Base-by-base conservation (phyloP, 2,888 invertebrate species). In the Stomorhina lunata region DNA sequence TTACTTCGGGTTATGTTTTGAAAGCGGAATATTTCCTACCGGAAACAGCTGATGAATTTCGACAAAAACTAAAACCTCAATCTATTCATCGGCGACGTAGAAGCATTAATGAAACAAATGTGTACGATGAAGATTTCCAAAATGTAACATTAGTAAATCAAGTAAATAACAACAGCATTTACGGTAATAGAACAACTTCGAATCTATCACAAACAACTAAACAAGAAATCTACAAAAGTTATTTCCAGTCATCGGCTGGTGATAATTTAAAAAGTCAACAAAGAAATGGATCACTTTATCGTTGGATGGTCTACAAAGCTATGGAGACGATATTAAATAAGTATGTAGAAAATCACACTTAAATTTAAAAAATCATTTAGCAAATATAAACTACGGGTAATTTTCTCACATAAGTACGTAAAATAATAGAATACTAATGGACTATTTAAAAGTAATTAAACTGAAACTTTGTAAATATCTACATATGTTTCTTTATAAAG, bases 271-370 rank as follows among this genome's bases (percentile, higher is more conserved):
- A 83, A 32, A 78, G 45, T 22, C 75, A 85, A 61, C 66, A 73
- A 2, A 84, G 81, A 27, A 84, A 85, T 63, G 86, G 86, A 2
- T 76, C 85, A 0, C 73, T 85, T 2, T 90, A 89, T 65, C 89
- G 90, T 4, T 90, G 90, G 90, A 84, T 87, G 25, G 84, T 90
- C 15, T 90, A 90, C 78, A 88, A 86, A 4, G 87, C 87, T 65
- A 86, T 90, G 34, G 90, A 90, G 84, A 86, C 86, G 76, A 65
- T 89, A 2, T 78, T 89, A 20, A 84, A 88, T 43, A 85, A 86
- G 88, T 88, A 84, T 50, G 85, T 83, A 5, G 40, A 37, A 40
- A 2, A 10, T 0, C 15, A 9, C 7, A 34, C 3, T 25, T 59
- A 22, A 15, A 27, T 10, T 17, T 55, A 2, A 34, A 37, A 32